Percentiles rank a stretch among this genome's conserved stretches.
phyloP scores from a whole-genome alignment of 2,888 invertebrate species.

The Fragum sueziense region DNA sequence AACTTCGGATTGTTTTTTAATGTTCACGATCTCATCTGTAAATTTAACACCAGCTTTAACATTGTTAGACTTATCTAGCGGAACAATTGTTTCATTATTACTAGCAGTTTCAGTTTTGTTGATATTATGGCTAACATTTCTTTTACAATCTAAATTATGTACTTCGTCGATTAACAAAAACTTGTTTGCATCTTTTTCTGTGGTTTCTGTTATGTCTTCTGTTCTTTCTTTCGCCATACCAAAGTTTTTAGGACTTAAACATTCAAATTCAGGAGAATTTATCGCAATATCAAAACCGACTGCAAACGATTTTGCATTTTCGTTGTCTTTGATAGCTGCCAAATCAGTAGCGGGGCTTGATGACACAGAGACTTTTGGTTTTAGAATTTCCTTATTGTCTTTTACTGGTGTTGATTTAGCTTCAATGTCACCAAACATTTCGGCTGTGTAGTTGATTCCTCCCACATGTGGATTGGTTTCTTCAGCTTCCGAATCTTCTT shows the following conservation, averaged over 20 bases:
- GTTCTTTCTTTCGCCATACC: background rate
- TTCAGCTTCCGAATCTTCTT: conserved; percentile 24
- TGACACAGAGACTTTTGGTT: background rate
- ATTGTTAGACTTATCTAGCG: background rate
- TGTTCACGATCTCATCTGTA: background rate
- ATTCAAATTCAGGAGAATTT: conserved; percentile 16
- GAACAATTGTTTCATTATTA: background rate
- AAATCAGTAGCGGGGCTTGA: background rate
- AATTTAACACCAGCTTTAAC: background rate
- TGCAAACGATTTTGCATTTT: conserved; percentile 47
- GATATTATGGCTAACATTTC: background rate
- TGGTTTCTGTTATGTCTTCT: background rate
- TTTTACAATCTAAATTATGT: conserved; percentile 7
- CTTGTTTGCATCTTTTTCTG: too few species aligned
- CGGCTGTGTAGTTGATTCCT: conserved; percentile 43
- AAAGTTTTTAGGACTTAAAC: background rate
- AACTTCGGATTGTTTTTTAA: background rate
- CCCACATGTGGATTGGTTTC: conserved; percentile 18
- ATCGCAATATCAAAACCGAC: conserved; percentile 48
- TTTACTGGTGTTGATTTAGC: background rate
- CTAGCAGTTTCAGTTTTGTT: background rate
- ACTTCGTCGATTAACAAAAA: conserved; percentile 3
- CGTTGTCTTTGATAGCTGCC: background rate
- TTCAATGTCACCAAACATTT: conserved; percentile 57
- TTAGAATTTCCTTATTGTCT: background rate